phyloP scores from a whole-genome alignment of 2,888 invertebrate genomes.

The Muscina levida region DNA sequence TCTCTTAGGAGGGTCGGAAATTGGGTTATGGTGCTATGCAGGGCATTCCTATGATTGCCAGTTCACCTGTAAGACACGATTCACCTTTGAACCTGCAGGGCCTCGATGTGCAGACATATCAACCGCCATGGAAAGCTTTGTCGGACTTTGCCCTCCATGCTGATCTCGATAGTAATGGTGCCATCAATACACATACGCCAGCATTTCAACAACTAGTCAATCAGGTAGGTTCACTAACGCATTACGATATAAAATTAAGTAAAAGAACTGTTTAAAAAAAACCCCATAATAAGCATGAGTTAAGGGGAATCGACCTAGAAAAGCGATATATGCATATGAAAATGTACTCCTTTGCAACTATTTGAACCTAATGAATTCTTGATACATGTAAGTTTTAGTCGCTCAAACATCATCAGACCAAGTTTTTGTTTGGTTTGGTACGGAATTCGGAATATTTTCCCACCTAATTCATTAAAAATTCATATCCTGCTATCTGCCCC shows the following conservation, averaged over 20 bases:
- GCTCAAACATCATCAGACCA: too few relatives aligned
- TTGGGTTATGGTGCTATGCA: conserved; percentile 97
- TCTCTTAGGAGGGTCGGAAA: conserved; percentile 86
- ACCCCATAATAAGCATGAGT: background rate
- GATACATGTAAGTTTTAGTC: too few relatives aligned
- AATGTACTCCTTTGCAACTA: too few relatives aligned
- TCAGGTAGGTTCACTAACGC: conserved; percentile 85
- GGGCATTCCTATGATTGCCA: conserved; percentile 98
- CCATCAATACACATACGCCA: conserved; percentile 92
- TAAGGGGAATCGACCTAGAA: too few relatives aligned
- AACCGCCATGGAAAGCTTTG: conserved; percentile 98
- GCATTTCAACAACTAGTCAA: conserved; percentile 98
- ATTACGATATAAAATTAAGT: too few relatives aligned
- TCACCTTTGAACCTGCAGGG: conserved; percentile 92
- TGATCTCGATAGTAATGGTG: conserved; percentile 87
- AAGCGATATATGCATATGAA: too few relatives aligned
- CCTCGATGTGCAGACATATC: conserved; percentile 93
- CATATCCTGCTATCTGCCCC: too few relatives aligned
- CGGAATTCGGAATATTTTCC: too few relatives aligned
- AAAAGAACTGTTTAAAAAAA: background rate
- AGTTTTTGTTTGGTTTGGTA: too few relatives aligned
- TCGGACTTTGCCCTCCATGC: conserved; percentile 97
- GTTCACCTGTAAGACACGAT: conserved; percentile 94
- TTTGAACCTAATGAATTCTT: too few relatives aligned
- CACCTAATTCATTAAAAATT: too few relatives aligned